Base-by-base conservation (phyloP, 2,888 invertebrate species). In the Toxonevra muliebris region DNA sequence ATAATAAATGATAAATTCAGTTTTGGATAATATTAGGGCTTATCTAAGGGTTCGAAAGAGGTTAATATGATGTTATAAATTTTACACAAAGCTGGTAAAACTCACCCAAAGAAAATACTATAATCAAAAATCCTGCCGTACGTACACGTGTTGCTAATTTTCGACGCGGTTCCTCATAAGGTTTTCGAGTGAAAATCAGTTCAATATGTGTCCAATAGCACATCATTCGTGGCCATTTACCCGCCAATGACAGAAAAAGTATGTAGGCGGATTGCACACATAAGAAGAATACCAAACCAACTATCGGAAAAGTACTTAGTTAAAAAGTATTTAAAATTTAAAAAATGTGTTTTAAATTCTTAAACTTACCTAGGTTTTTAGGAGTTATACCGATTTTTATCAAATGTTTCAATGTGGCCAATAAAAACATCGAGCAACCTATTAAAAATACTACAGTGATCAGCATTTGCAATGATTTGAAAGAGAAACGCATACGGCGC, bases 181-280 rank as follows among this genome's bases (percentile, higher is more conserved):
- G 82, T 15, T 76, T 65, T 65, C 73, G 75, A 1, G 78, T 76
- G 53, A 85, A 85, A 10, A 77, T 76, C 64, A 78, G 43, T 61
- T 85, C 86, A 8, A 76, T 73, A n/a, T 74, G 72, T 2, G 79
- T 76, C 85, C 85, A 85, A 55, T 76, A 76, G 2, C 78, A 73
- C 54, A 84, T 80, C 13, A 85, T 65, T 12, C 74, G 55, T 0
- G 83, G 83, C 85, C 86, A 85, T 30, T 74, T 76, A 10, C 70
- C 69, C 0, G 82, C 83, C 69, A 85, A 66, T 3, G 74, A 74
- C 2, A 83, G 68, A 41, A 85, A 84, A 0, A 84, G 71, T 10
- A 80, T n/a, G 41, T 76, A 80, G 0, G 78, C 77, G 41, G 62
- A 71, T 50, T 78, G 68, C 8, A 79, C 83, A 61, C 78, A 80